Evolutionary conservation across 2,113 vertebrate species (phyloP).

Genomic region (Clinocottus analis): DNA sequence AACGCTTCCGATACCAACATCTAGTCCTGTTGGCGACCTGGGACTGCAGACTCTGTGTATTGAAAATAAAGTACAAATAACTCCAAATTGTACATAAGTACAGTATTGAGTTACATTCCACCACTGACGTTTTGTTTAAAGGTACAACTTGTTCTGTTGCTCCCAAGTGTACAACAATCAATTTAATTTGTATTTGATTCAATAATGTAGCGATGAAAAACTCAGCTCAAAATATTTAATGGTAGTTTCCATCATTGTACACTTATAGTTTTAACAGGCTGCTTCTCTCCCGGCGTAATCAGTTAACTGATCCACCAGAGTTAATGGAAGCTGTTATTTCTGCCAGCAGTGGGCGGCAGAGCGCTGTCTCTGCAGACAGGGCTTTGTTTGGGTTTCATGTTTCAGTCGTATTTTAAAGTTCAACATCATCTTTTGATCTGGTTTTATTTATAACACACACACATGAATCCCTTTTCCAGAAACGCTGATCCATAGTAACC

Average conservation of each 20-base stretch:
- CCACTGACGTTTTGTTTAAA: not conserved
- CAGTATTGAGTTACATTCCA: not conserved
- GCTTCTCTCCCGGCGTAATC: too few species aligned
- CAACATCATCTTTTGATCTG: not conserved
- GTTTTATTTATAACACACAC: not conserved
- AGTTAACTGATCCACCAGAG: not conserved
- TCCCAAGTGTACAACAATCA: not conserved
- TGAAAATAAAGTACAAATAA: not conserved
- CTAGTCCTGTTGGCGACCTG: not conserved
- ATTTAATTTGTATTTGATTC: not conserved
- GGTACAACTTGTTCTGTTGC: not conserved
- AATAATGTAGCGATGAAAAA: not conserved
- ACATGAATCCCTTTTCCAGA: not conserved
- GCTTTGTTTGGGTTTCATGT: not conserved
- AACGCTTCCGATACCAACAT: not conserved
- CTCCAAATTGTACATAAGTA: not conserved
- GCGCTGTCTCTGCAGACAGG: not conserved
- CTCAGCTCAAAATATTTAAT: not conserved
- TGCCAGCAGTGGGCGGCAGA: conserved; percentile 66
- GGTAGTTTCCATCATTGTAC: not conserved
- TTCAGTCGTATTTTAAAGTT: conserved; percentile 8
- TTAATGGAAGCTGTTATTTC: conserved; percentile 1
- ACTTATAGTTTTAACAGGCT: not conserved
- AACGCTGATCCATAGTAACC: not conserved
- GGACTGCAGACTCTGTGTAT: not conserved